Evolutionary conservation across 2,888 invertebrate species (phyloP).

Genomic region (Nemoura dubitans): DNA sequence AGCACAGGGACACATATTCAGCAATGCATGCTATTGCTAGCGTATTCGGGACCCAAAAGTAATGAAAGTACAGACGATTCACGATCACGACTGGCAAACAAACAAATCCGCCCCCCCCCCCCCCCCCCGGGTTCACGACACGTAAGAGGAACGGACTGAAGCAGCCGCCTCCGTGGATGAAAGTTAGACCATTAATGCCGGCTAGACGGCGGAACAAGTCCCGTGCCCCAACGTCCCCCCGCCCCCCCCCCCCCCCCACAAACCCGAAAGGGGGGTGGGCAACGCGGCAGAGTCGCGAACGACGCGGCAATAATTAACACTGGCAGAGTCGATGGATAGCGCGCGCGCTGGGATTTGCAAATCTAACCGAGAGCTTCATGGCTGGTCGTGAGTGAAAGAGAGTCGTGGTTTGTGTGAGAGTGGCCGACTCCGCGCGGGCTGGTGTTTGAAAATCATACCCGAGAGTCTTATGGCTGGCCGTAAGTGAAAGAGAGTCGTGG

Average conservation of each 20-base stretch:
- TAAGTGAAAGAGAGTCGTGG: too few species aligned
- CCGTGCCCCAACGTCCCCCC: not conserved
- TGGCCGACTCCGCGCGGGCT: not conserved
- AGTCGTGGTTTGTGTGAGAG: not conserved
- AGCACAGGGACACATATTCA: too few species aligned
- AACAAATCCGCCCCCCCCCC: too few species aligned
- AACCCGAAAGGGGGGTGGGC: not conserved
- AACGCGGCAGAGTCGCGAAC: not conserved
- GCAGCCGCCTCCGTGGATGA: not conserved
- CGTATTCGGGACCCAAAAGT: too few species aligned
- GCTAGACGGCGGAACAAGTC: not conserved
- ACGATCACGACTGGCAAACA: too few species aligned
- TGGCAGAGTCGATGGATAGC: not conserved
- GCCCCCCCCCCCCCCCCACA: too few species aligned
- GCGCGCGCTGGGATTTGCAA: not conserved
- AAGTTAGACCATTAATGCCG: not conserved
- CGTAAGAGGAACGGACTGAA: too few species aligned
- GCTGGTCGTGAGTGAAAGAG: not conserved
- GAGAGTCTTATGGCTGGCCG: too few species aligned
- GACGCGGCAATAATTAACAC: not conserved
- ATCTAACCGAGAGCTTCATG: not conserved
- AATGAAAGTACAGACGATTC: too few species aligned
- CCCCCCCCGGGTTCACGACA: too few species aligned
- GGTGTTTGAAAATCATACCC: too few species aligned
- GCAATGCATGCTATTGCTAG: too few species aligned